phyloP scores from a whole-genome alignment of 2,113 vertebrate genomes.

The Ornithorhynchus anatinus region DNA sequence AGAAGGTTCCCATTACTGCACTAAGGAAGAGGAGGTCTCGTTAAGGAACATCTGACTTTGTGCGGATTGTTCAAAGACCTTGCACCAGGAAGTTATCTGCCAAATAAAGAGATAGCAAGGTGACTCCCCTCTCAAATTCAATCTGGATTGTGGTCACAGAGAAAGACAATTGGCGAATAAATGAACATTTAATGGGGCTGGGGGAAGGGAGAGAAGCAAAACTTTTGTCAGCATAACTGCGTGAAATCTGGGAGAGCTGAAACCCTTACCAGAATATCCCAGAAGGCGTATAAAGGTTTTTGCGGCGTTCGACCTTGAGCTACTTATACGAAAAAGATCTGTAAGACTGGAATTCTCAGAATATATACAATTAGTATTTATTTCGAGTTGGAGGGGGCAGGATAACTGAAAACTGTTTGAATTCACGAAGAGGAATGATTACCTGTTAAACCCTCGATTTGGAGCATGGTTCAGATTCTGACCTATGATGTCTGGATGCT shows the following conservation, averaged over 20 bases:
- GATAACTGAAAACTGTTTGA: too few relatives aligned
- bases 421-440: too few relatives aligned
- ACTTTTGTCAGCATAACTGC: constrained; percentile 5
- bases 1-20: too few relatives aligned
- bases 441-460: constrained; percentile 25
- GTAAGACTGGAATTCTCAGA: constrained; percentile 27
- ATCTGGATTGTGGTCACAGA: constrained; percentile 10
- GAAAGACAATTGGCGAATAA: constrained; percentile 28
- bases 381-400: constrained; percentile 8
- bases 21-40: not conserved
- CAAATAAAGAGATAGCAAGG: not conserved
- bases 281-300: constrained; percentile 23
- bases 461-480: constrained; percentile 25
- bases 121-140: not conserved
- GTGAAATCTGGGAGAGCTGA: constrained; percentile 32
- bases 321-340: constrained; percentile 36
- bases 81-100: not conserved
- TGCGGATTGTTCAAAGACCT: not conserved
- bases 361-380: constrained; percentile 28
- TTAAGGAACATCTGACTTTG: not conserved
- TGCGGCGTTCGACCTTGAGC: constrained; percentile 29
- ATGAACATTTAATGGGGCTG: constrained; percentile 5
- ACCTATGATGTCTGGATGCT: not conserved
- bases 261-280: constrained; percentile 1
- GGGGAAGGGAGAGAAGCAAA: constrained; percentile 1